phyloP scores from a whole-genome alignment of 2,888 invertebrate species.

The Parnassius apollo region DNA sequence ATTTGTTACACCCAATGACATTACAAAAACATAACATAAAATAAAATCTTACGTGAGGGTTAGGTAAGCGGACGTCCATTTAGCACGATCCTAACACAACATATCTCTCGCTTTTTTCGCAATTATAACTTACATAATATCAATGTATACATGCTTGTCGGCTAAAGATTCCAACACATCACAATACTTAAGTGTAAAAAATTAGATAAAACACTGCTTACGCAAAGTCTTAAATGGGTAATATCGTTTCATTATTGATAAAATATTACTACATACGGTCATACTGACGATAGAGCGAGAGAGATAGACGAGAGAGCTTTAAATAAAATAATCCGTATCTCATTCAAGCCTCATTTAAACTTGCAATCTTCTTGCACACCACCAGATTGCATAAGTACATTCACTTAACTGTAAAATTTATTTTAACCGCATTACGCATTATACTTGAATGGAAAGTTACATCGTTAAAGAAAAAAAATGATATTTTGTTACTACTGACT shows the following conservation, averaged over 20 bases:
- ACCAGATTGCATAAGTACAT: conserved; percentile 13
- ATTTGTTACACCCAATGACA: no score
- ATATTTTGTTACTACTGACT: background rate
- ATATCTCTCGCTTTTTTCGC: no score
- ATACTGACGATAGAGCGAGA: no score
- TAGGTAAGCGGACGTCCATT: no score
- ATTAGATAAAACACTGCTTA: background rate
- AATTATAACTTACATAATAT: no score
- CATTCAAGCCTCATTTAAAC: conserved; percentile 12
- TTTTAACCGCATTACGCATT: conserved; percentile 4
- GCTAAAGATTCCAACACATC: no score
- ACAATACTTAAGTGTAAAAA: no score
- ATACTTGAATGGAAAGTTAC: conserved; percentile 1
- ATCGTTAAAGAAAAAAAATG: background rate
- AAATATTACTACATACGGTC: background rate
- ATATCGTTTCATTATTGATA: background rate
- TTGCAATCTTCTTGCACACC: conserved; percentile 11
- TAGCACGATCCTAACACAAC: no score
- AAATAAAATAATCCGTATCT: conserved; percentile 1
- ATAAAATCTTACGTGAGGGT: no score
- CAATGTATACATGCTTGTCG: no score
- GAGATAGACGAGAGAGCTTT: no score
- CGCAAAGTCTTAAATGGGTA: background rate
- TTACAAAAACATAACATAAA: no score
- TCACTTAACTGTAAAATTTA: conserved; percentile 16